Base-by-base conservation (phyloP, 2,888 invertebrate genomes). In the Phlogophora meticulosa region DNA sequence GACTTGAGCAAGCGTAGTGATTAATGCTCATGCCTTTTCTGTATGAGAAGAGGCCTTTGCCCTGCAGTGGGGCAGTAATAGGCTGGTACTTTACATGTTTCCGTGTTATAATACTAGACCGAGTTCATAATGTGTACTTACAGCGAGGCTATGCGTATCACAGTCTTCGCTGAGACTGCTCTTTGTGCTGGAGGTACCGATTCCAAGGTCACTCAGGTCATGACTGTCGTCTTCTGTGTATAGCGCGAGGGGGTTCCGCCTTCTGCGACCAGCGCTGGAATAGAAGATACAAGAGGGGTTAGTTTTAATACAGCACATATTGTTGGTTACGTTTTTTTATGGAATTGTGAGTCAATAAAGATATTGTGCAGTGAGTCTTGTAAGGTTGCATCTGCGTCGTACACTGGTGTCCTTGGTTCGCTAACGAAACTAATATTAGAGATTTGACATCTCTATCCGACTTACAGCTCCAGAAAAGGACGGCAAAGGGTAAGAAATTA, bases 121-220 rank as follows among this genome's bases (percentile, higher is more conserved):
- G n/a, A 28, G 28, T 28, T 28, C 28, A 56, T 4, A 7, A 2
- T 7, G 15, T 1, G 4, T 62, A 96, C 96, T 96, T 86, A 96
- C 96, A 86, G 96, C 96, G 81, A 96, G 93, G 86, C 96, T 96
- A 85, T 97, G 96, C 83, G 96, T 96, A 88, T 96, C 96, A 83
- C 96, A 96, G 89, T 96, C 96, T 85, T 96, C 96, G 77, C 96
- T 96, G 80, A 96, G 94, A 85, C 96, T 97, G 90, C 96, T 96
- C 88, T 96, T 97, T 81, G 96, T 96, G 85, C 96, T 96, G 84
- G 96, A 96, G 58, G 96, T 96, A 76, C 96, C 96, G 87, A 98
- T 97, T 68, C 98, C 98, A 82, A 98, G 96, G 92, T 98, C 98
- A 85, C 98, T 98, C 78, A 98, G 96, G 93, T 98, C 98, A 87